Percentiles rank a stretch among this genome's conserved stretches.
Evolutionary conservation across 1,140 invertebrate species (phyloP).

Genomic region (Bombus waltoni): DNA sequence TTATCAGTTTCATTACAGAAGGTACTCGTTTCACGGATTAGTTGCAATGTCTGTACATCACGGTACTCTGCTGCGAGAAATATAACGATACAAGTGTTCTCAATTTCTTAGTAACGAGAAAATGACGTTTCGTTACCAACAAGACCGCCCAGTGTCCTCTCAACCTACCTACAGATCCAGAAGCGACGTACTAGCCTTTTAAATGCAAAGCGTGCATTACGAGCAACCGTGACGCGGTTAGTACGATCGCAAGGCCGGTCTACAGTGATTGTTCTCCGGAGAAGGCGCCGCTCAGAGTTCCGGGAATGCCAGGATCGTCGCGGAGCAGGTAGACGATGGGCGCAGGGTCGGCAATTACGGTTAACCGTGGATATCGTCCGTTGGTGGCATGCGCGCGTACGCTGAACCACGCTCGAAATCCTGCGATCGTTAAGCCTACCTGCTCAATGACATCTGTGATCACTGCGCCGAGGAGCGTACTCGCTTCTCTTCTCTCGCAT

Average conservation of each 20-base stretch:
- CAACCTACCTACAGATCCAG: not conserved
- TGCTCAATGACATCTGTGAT: conserved; percentile 38
- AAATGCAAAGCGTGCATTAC: not conserved
- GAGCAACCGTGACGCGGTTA: conserved; percentile 6
- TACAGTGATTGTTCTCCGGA: conserved; percentile 63
- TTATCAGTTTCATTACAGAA: no score
- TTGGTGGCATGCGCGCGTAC: conserved; percentile 53
- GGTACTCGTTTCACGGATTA: no score
- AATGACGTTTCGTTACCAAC: not conserved
- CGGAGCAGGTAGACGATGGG: conserved; percentile 47
- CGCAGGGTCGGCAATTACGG: conserved; percentile 57
- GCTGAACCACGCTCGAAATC: conserved; percentile 51
- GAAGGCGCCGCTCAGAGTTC: conserved; percentile 68
- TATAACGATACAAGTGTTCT: not conserved
- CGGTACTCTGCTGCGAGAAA: not conserved
- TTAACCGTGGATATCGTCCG: conserved; percentile 67
- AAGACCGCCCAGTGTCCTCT: not conserved
- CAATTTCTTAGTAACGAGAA: not conserved
- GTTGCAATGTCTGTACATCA: no score
- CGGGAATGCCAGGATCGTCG: conserved; percentile 65
- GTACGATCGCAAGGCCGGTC: conserved; percentile 25
- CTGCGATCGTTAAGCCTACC: conserved; percentile 58
- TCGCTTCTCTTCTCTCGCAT: no score
- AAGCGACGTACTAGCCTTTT: not conserved
- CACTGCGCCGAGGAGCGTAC: not conserved